phyloP scores from a whole-genome alignment of 1,140 invertebrate species.

The Trissolcus basalis region DNA sequence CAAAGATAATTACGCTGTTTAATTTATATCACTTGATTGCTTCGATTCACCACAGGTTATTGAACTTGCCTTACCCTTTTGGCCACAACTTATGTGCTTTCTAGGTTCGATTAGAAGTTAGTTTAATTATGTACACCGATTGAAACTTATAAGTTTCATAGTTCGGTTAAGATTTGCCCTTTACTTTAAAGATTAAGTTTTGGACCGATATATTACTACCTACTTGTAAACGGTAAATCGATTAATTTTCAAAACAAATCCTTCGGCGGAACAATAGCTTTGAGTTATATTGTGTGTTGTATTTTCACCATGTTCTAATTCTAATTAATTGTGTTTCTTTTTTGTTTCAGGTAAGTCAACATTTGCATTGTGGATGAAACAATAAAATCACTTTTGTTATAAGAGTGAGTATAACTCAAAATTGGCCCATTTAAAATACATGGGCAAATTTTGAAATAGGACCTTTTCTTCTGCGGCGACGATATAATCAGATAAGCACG shows the following conservation, averaged over 20 bases:
- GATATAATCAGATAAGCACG: too few relatives aligned
- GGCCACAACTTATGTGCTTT: constrained; percentile 40
- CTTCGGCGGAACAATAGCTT: too few relatives aligned
- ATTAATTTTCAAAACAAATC: background rate
- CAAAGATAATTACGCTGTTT: constrained; percentile 4
- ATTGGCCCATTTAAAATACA: too few relatives aligned
- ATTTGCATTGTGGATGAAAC: too few relatives aligned
- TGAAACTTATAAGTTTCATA: constrained; percentile 36
- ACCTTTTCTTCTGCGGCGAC: too few relatives aligned
- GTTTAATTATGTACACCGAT: constrained; percentile 46
- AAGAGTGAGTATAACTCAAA: too few relatives aligned
- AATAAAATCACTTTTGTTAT: too few relatives aligned
- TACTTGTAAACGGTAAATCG: constrained; percentile 17
- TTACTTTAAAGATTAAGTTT: background rate
- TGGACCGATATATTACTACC: background rate
- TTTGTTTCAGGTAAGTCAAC: too few relatives aligned
- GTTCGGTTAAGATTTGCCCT: constrained; percentile 30
- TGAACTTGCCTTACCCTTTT: constrained; percentile 42
- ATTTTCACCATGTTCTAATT: too few relatives aligned
- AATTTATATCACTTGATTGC: constrained; percentile 37
- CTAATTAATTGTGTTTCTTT: too few relatives aligned
- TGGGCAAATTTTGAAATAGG: too few relatives aligned
- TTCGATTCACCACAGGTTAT: constrained; percentile 41
- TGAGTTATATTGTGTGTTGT: too few relatives aligned
- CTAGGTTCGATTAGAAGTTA: constrained; percentile 53